These are phyloP conservation scores for Xenops minutus DNA, from an alignment of 2,797 vertebrate species.

Conservation along the genomic window DNA sequence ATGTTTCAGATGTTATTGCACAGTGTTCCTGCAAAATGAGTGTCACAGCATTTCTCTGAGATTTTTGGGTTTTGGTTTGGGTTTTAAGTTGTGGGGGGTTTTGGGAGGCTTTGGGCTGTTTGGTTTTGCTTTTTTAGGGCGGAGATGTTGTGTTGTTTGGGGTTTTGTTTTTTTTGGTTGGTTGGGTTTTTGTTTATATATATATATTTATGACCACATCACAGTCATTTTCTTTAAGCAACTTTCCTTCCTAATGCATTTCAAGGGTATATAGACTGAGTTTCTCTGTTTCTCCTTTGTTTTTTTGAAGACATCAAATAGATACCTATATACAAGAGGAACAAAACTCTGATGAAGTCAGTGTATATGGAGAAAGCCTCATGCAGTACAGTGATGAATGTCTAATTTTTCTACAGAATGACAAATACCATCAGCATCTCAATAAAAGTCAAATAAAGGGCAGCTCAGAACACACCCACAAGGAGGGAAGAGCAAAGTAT, in stretches of 20 bases:
- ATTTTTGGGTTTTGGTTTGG: accelerated
- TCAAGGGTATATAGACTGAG: neutral
- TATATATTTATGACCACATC: neutral
- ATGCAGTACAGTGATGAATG: neutral
- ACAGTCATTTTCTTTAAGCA: neutral
- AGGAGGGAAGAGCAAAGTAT: neutral
- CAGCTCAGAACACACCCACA: neutral
- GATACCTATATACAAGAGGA: neutral
- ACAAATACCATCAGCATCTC: neutral
- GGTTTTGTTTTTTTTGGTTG: neutral
- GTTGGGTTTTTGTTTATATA: too few relatives aligned
- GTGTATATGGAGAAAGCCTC: neutral
- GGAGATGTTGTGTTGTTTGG: neutral
- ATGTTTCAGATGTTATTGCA: neutral
- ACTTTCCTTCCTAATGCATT: neutral
- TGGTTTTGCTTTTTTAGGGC: neutral
- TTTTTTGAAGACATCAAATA: neutral
- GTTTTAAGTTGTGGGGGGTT: too few relatives aligned
- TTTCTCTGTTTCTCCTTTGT: neutral
- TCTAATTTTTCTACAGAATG: neutral
- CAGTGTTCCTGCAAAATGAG: neutral
- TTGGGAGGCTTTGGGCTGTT: neutral
- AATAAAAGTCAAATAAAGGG: neutral
- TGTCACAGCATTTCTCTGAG: neutral
- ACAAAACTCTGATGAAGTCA: neutral